phyloP scores from a whole-genome alignment of 2,797 vertebrate genomes.

The Scomberomorus guttatus region DNA sequence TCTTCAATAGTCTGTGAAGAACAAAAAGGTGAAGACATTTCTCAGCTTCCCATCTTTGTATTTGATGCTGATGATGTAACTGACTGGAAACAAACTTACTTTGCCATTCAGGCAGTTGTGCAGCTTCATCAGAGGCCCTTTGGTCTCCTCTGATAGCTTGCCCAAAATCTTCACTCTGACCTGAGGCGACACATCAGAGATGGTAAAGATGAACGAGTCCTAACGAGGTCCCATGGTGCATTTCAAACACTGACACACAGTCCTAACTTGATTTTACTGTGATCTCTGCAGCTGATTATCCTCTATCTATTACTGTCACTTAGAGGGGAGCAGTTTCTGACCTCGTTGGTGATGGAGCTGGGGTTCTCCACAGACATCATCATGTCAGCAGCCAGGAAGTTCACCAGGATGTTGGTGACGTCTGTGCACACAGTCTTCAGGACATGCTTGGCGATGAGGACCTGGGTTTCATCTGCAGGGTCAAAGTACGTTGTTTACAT shows the following conservation, averaged over 20 bases:
- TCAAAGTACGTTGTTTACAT: neutral
- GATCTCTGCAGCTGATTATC: neutral
- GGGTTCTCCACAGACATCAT: slow-evolving; percentile 92
- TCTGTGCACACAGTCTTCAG: slow-evolving; percentile 94
- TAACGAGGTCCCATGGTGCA: neutral
- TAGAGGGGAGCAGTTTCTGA: slow-evolving; percentile 51
- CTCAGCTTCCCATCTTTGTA: neutral
- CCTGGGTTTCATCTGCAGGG: slow-evolving; percentile 92
- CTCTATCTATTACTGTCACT: neutral
- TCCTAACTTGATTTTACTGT: neutral
- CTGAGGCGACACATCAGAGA: slow-evolving; percentile 77
- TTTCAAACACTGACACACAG: neutral
- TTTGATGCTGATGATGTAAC: slow-evolving; percentile 5
- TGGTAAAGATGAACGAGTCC: neutral
- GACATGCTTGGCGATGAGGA: slow-evolving; percentile 90
- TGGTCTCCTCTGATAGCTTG: slow-evolving; percentile 92
- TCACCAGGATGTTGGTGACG: slow-evolving; percentile 94
- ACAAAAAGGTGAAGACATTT: neutral
- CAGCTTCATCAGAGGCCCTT: slow-evolving; percentile 90
- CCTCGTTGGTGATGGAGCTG: slow-evolving; percentile 90
- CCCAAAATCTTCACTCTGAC: slow-evolving; percentile 93
- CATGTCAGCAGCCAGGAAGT: slow-evolving; percentile 92
- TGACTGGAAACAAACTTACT: slow-evolving; percentile 79
- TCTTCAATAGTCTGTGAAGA: slow-evolving; percentile 90
- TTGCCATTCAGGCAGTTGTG: slow-evolving; percentile 93